A percentile compares a stretch with the other conserved stretches of the same genome.
phyloP scores from a whole-genome alignment of 2,113 vertebrate genomes.

The Apeltes quadracus region DNA sequence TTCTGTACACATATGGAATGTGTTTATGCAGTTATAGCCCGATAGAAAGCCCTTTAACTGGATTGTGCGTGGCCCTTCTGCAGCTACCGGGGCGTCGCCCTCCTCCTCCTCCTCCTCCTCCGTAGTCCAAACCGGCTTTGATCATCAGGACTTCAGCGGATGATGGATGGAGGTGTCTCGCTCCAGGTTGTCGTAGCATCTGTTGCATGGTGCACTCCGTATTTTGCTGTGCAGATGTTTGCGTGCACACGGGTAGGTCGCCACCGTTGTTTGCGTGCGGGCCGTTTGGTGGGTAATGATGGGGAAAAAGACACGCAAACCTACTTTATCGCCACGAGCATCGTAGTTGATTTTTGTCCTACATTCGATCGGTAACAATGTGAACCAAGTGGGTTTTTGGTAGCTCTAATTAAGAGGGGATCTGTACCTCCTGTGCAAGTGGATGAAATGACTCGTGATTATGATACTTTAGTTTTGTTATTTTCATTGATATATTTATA shows the following conservation, averaged over 20 bases:
- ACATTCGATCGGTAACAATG: slow-evolving; percentile 6
- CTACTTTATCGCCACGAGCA: slow-evolving; percentile 14
- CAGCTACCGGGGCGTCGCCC: slow-evolving; percentile 47
- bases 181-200: slow-evolving; percentile 73
- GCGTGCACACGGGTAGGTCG: slow-evolving; percentile 50
- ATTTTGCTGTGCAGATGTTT: slow-evolving; percentile 38
- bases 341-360: neutral
- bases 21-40: slow-evolving; percentile 44
- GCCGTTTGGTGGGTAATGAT: slow-evolving; percentile 46
- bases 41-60: slow-evolving; percentile 41
- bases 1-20: slow-evolving; percentile 10
- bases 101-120: slow-evolving; percentile 37
- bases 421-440: neutral
- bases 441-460: neutral
- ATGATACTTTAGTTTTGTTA: too few relatives aligned
- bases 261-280: slow-evolving; percentile 31
- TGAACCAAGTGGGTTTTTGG: neutral
- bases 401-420: slow-evolving; percentile 12
- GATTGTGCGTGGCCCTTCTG: slow-evolving; percentile 57
- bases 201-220: slow-evolving; percentile 63
- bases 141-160: slow-evolving; percentile 68
- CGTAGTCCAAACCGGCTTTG: slow-evolving; percentile 62
- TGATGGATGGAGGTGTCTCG: slow-evolving; percentile 77
- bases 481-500: too few relatives aligned
- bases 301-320: slow-evolving; percentile 41